Conservation (phyloP, 2,797 vertebrate genomes). For the Natrix natrix region DNA sequence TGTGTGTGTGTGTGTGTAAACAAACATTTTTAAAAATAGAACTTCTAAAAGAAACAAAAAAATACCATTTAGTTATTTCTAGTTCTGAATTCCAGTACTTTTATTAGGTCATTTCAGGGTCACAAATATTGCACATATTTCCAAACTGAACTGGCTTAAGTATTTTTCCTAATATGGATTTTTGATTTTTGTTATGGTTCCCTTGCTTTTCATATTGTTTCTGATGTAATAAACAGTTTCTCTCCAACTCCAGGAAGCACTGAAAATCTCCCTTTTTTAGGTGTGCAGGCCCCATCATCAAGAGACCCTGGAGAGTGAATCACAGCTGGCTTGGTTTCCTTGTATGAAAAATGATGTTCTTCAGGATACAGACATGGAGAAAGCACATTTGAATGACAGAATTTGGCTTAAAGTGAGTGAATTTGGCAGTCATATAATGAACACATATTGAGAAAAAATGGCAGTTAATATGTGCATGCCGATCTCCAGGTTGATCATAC, state of each 20-base stretch:
- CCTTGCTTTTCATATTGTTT: neutral
- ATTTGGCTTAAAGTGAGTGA: slow-evolving; percentile 86
- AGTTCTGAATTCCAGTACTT: neutral
- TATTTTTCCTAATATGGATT: neutral
- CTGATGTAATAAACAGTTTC: neutral
- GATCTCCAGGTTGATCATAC: neutral
- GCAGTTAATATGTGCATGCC: neutral
- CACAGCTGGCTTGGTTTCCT: slow-evolving; percentile 82
- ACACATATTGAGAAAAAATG: neutral
- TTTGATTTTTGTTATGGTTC: neutral
- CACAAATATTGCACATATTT: neutral
- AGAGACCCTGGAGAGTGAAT: slow-evolving; percentile 67
- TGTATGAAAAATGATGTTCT: slow-evolving; percentile 64
- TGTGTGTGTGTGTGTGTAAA: neutral
- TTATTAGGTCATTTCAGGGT: neutral
- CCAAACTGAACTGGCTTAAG: neutral
- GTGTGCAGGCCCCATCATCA: slow-evolving; percentile 78
- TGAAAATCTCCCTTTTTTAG: slow-evolving; percentile 66
- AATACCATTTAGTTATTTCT: neutral
- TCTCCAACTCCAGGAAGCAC: neutral
- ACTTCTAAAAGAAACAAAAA: neutral
- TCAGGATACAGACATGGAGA: slow-evolving; percentile 40
- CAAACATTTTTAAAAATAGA: neutral
- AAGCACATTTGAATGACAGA: slow-evolving; percentile 58
- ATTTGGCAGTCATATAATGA: neutral